Conservation (phyloP, 2,113 vertebrate species). For the Aepyceros melampus region DNA sequence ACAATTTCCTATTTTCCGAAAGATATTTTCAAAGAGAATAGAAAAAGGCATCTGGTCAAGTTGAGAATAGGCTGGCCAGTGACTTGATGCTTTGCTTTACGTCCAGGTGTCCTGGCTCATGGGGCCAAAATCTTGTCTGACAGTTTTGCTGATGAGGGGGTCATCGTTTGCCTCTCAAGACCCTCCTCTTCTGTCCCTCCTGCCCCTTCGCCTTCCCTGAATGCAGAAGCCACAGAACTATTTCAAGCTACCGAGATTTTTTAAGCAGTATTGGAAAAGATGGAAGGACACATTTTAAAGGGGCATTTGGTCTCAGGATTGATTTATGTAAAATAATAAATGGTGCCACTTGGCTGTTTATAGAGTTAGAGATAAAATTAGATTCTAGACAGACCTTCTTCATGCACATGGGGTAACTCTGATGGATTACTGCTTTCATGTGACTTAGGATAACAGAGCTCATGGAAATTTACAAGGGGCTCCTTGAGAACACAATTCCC, state of each 20-base stretch:
- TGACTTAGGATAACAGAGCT: neutral
- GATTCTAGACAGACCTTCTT: conserved; percentile 42
- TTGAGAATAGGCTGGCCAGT: neutral
- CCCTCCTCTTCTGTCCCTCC: neutral
- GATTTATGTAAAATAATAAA: conserved; percentile 60
- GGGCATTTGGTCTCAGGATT: conserved; percentile 34
- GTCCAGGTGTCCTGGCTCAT: neutral
- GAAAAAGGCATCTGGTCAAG: neutral
- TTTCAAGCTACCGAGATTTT: neutral
- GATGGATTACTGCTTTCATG: neutral
- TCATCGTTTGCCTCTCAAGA: neutral
- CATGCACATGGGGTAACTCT: neutral
- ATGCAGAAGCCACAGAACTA: neutral
- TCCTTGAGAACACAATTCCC: conserved; percentile 25
- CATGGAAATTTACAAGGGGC: conserved; percentile 16
- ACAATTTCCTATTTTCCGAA: conserved; percentile 30
- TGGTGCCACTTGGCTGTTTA: conserved; percentile 54
- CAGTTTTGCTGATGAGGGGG: neutral
- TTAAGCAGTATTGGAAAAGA: neutral
- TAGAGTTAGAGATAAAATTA: conserved; percentile 62
- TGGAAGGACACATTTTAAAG: conserved; percentile 30
- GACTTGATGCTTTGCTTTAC: neutral
- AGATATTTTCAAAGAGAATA: neutral
- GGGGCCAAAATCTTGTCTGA: neutral
- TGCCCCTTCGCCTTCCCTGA: neutral